Evolutionary conservation across 2,888 invertebrate genomes (phyloP).

Genomic region (Platycnemis pennipes): DNA sequence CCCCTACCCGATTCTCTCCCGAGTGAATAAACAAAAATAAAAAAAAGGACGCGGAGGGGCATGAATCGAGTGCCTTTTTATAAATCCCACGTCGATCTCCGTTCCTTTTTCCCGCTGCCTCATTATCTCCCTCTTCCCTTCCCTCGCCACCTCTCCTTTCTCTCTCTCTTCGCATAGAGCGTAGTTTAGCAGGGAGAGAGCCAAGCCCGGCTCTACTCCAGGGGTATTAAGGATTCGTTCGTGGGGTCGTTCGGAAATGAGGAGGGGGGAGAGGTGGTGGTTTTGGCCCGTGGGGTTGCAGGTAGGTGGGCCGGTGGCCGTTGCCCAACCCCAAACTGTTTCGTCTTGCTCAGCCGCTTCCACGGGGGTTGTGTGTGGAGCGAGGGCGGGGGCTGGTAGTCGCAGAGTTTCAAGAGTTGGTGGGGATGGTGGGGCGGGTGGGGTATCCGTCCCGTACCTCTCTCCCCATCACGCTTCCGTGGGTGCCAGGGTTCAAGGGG

Average conservation of each 20-base stretch:
- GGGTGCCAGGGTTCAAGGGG: too few species aligned
- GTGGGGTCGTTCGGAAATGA: background rate
- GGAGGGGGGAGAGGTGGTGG: background rate
- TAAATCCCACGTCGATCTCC: background rate
- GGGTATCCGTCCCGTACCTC: too few species aligned
- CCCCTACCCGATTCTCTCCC: background rate
- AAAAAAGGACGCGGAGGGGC: background rate
- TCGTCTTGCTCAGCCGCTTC: too few species aligned
- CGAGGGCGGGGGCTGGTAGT: too few species aligned
- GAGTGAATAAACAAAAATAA: background rate
- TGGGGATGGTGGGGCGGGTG: too few species aligned
- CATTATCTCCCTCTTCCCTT: background rate
- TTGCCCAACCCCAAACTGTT: too few species aligned
- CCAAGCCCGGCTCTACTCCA: background rate
- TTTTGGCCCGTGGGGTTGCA: background rate
- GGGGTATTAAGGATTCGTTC: background rate
- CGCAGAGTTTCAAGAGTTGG: too few species aligned
- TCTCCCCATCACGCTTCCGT: too few species aligned
- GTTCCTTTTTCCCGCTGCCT: background rate
- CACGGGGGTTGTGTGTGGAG: too few species aligned
- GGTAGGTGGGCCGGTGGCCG: background rate
- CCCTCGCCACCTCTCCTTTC: background rate
- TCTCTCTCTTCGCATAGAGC: background rate
- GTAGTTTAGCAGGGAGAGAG: background rate
- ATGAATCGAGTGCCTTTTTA: background rate